phyloP scores from a whole-genome alignment of 2,797 vertebrate species.

The Macropus fuliginosus region DNA sequence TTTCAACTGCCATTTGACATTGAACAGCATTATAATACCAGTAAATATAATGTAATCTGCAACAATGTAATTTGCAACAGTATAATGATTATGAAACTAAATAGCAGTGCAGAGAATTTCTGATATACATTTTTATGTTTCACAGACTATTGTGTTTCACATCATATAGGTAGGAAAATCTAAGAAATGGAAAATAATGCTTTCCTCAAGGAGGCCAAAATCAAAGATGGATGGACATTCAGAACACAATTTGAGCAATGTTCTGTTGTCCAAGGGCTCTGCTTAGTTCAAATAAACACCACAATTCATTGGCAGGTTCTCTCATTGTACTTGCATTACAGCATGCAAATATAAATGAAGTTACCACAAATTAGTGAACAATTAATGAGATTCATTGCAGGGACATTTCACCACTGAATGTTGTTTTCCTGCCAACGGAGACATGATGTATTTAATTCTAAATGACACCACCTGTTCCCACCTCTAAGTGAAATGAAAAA shows the following conservation, averaged over 20 bases:
- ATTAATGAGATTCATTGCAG: slow-evolving; percentile 80
- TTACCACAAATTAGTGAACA: slow-evolving; percentile 77
- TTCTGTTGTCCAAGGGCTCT: slow-evolving; percentile 30
- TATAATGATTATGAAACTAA: slow-evolving; percentile 58
- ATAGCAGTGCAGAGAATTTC: slow-evolving; percentile 39
- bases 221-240: slow-evolving; percentile 21
- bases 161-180: slow-evolving; percentile 58
- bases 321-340: slow-evolving; percentile 67
- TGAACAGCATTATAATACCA: slow-evolving; percentile 39
- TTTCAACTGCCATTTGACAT: slow-evolving; percentile 61
- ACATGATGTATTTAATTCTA: slow-evolving; percentile 83
- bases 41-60: slow-evolving; percentile 59
- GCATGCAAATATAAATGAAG: slow-evolving; percentile 80
- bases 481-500: slow-evolving; percentile 82
- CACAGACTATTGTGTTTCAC: slow-evolving; percentile 63
- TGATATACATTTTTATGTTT: slow-evolving; percentile 60
- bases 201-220: slow-evolving; percentile 38
- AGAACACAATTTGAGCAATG: background rate
- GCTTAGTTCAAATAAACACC: slow-evolving; percentile 21
- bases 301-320: slow-evolving; percentile 36
- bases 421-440: slow-evolving; percentile 81
- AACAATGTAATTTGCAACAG: slow-evolving; percentile 60
- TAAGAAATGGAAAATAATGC: slow-evolving; percentile 62
- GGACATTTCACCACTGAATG: slow-evolving; percentile 76
- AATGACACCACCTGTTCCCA: slow-evolving; percentile 85